Conservation (phyloP, 2,888 invertebrate species). For the Tridacna gigas region DNA sequence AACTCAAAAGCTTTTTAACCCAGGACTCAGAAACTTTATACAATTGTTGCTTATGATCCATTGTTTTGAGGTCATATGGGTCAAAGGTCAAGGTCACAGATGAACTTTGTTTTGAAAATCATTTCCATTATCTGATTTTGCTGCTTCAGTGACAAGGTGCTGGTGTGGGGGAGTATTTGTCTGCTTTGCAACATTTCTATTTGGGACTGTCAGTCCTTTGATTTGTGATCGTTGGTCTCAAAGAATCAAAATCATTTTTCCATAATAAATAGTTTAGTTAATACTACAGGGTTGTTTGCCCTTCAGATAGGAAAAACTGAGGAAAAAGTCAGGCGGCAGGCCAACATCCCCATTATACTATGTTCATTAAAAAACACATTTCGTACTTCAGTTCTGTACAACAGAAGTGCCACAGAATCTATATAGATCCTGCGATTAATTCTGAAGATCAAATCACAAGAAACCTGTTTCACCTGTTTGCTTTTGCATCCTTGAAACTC, state of each 20-base stretch:
- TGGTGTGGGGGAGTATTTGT: too few species aligned
- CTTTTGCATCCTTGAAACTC: slow-evolving; percentile 65
- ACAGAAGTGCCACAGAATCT: slow-evolving; percentile 54
- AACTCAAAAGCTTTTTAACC: too few species aligned
- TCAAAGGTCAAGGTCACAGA: too few species aligned
- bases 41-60: too few species aligned
- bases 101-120: too few species aligned
- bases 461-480: slow-evolving; percentile 67
- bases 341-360: background rate
- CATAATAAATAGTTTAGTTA: background rate
- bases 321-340: background rate
- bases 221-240: too few species aligned
- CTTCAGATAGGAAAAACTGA: background rate
- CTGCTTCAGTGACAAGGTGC: too few species aligned
- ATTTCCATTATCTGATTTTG: too few species aligned
- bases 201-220: too few species aligned
- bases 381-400: slow-evolving; percentile 49
- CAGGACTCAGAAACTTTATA: too few species aligned
- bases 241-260: background rate
- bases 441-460: slow-evolving; percentile 53
- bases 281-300: background rate
- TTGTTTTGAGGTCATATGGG: too few species aligned
- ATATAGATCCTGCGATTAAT: slow-evolving; percentile 38
- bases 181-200: too few species aligned
- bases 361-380: background rate